Percentiles rank a stretch among this genome's conserved stretches.
phyloP scores from a whole-genome alignment of 2,888 invertebrate genomes.

The Lycia hirtaria region DNA sequence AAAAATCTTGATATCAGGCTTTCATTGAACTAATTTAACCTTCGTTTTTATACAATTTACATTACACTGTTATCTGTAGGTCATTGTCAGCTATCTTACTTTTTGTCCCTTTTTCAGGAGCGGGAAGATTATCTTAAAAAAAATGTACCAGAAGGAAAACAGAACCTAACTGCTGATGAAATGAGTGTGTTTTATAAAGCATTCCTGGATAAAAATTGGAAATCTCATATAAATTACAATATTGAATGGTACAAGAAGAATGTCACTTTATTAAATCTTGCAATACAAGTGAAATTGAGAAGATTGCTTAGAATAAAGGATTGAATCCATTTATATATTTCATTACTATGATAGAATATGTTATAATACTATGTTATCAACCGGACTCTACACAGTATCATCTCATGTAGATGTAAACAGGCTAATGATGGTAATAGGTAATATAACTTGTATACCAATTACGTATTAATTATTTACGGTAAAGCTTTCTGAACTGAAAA shows the following conservation, averaged over 20 bases:
- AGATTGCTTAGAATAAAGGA: conserved; percentile 67
- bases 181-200: conserved; percentile 95
- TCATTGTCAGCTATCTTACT: conserved; percentile 14
- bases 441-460: no score
- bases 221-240: conserved; percentile 90
- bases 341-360: background rate
- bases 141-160: conserved; percentile 75
- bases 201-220: conserved; percentile 93
- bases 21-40: conserved; percentile 5
- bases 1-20: background rate
- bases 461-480: no score
- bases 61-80: conserved; percentile 13
- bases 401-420: no score
- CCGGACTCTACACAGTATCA: no score
- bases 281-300: conserved; percentile 85
- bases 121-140: conserved; percentile 83
- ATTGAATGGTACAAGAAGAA: conserved; percentile 94
- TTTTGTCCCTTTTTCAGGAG: conserved; percentile 68
- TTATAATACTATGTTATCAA: no score
- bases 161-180: conserved; percentile 90
- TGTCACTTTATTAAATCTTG: conserved; percentile 86
- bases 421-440: no score
- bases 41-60: background rate
- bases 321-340: conserved; percentile 28
- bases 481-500: no score